Base-by-base conservation (phyloP, 2,888 invertebrate species). In the Ichneumoninae sp. region DNA sequence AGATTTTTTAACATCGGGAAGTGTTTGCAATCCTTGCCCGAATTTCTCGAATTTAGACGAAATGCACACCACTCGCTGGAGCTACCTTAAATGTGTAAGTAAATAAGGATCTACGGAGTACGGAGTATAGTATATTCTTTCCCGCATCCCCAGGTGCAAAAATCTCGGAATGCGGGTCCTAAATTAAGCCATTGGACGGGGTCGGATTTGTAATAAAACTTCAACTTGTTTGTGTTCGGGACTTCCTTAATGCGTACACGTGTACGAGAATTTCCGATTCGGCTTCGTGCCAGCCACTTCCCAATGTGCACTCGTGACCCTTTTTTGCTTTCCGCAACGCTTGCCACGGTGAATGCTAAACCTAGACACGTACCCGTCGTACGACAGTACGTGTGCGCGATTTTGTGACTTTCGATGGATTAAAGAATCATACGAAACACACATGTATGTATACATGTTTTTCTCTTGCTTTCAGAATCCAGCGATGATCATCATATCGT, bases 401-500 rank as follows among this genome's bases (percentile, higher is more conserved):
- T 40, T 22, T 26, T 26, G 0, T 16, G 3, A 63, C n/a, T 19
- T 65, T 52, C 50, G 8, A 65, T 22, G 50, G 65, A 10, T 47
- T 3, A 65, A 44, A 44, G n/a, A 65, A 22, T 30, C 44, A 22
- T 68, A 19, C 0, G 40, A n/a, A 65, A 5, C 8, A 30, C 57
- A 66, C 44, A 44, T 40, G 6, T 26, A 13, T 54, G 44, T 47
- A 47, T 1, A 47, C 4, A 47, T 4, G 3, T 44, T 71, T 63
- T 84, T 77, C 30, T 40, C 8, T 40, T 79, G 57, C 60, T 90
- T 88, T 5, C 89, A 92, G 91, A 82, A 88, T 75, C 86, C 66
- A 88, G 89, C 87, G 66, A 92, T 92, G 92, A 88, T 86, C 85
- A 85, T 75, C 71, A 80, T 79, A 82, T 85, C 83, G 65, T 82